Evolutionary conservation across 2,888 invertebrate species (phyloP).

Genomic region (Gymnoscelis rufifasciata): DNA sequence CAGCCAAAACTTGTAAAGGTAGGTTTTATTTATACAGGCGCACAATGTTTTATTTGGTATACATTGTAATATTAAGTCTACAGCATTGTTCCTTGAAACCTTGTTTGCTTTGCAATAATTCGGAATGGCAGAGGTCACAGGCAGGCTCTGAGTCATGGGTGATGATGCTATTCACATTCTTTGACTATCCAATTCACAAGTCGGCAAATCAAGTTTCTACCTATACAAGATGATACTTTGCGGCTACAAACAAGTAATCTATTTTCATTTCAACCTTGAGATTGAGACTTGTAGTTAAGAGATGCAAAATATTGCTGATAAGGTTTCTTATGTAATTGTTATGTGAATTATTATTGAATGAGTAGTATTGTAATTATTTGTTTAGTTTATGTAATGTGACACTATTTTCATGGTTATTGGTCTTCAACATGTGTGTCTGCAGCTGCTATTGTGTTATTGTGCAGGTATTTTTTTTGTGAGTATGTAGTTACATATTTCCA

Average conservation of each 20-base stretch:
- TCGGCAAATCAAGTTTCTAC: not conserved
- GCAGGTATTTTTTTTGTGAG: no score
- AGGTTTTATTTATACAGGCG: no score
- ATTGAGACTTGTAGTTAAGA: not conserved
- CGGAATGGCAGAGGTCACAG: constrained; percentile 15
- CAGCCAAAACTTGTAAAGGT: no score
- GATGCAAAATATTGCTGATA: constrained; percentile 4
- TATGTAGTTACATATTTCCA: no score
- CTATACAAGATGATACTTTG: not conserved
- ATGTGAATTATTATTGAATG: constrained; percentile 16
- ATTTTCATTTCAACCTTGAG: not conserved
- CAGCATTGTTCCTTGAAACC: no score
- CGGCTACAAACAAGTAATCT: not conserved
- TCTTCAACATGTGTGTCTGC: no score
- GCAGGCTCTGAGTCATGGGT: constrained; percentile 13
- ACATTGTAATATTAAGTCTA: no score
- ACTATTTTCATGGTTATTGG: not conserved
- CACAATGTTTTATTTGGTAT: no score
- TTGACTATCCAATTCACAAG: not conserved
- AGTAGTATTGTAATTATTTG: constrained; percentile 4
- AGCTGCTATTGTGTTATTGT: no score
- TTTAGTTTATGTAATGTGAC: no score
- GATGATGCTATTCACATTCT: constrained; percentile 9
- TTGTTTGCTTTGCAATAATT: constrained; percentile 3
- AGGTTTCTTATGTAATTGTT: constrained; percentile 12